Percentiles rank a stretch among this genome's conserved stretches.
Evolutionary conservation across 2,888 invertebrate species (phyloP).

Genomic region (Hirtodrosophila alboralis): DNA sequence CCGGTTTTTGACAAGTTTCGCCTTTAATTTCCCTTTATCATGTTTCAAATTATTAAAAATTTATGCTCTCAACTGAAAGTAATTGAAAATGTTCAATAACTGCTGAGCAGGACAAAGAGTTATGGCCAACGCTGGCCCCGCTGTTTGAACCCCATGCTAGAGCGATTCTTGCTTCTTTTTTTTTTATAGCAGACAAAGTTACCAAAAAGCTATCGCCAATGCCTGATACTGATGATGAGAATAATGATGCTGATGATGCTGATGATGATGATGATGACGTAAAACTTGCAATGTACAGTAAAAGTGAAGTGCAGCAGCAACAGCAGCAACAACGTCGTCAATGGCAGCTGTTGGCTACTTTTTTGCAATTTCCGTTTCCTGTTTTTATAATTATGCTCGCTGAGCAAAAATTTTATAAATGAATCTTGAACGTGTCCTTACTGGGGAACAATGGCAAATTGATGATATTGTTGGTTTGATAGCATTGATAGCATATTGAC

Average conservation of each 20-base stretch:
- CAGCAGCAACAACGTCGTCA: constrained; percentile 37
- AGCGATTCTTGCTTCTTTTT: too few relatives aligned
- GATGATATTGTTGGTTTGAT: constrained; percentile 42
- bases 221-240: constrained; percentile 26
- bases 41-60: constrained; percentile 80
- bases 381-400: constrained; percentile 63
- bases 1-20: constrained; percentile 73
- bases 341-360: constrained; percentile 33
- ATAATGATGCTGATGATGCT: constrained; percentile 28
- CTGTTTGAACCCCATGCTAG: constrained; percentile 18
- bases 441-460: constrained; percentile 16
- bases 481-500: constrained; percentile 15
- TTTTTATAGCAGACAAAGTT: constrained; percentile 66
- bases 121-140: constrained; percentile 54
- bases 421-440: constrained; percentile 52
- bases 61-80: constrained; percentile 79
- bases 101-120: constrained; percentile 77
- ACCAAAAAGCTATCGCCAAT: constrained; percentile 63
- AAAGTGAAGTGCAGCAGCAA: constrained; percentile 54
- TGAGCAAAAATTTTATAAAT: constrained; percentile 52
- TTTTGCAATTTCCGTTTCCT: constrained; percentile 56
- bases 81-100: constrained; percentile 80
- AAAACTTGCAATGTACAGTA: constrained; percentile 61
- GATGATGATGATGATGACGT: constrained; percentile 27
- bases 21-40: constrained; percentile 80